phyloP scores from a whole-genome alignment of 2,797 vertebrate species.

The Danio choprae region DNA sequence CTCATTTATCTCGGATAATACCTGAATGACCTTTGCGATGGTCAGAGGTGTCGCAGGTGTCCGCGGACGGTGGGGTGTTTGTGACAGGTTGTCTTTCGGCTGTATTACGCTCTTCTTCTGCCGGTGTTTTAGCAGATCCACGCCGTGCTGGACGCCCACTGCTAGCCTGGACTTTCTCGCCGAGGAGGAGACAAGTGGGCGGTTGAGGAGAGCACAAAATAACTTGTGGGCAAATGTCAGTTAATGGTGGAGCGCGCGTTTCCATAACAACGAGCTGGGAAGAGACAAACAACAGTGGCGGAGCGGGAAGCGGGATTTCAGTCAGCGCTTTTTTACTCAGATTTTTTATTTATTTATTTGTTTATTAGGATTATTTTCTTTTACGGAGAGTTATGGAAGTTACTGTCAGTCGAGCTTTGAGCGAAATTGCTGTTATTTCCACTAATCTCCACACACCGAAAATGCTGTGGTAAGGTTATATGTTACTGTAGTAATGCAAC shows the following conservation, averaged over 20 bases:
- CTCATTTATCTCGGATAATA: conserved; percentile 36
- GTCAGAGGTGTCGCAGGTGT: conserved; percentile 16
- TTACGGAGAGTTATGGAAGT: background rate
- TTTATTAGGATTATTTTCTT: background rate
- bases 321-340: background rate
- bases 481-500: no score
- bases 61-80: conserved; percentile 18
- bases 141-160: background rate
- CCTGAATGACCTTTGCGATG: conserved; percentile 3
- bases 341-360: background rate
- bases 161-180: conserved; percentile 18
- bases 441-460: no score
- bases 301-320: background rate
- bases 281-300: conserved; percentile 41
- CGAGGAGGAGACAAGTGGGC: conserved; percentile 25
- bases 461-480: no score
- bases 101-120: conserved; percentile 35
- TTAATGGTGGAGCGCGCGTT: conserved; percentile 48
- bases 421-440: background rate
- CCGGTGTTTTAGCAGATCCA: conserved; percentile 34
- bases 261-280: conserved; percentile 57
- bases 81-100: conserved; percentile 46
- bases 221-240: conserved; percentile 62
- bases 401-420: conserved; percentile 2
- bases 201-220: conserved; percentile 38